Evolutionary conservation across 35 echinoderm and acorn worm genomes (phyloP), one percentile per base, ranked within the genome.

Genomic region (Diadema setosum): DNA sequence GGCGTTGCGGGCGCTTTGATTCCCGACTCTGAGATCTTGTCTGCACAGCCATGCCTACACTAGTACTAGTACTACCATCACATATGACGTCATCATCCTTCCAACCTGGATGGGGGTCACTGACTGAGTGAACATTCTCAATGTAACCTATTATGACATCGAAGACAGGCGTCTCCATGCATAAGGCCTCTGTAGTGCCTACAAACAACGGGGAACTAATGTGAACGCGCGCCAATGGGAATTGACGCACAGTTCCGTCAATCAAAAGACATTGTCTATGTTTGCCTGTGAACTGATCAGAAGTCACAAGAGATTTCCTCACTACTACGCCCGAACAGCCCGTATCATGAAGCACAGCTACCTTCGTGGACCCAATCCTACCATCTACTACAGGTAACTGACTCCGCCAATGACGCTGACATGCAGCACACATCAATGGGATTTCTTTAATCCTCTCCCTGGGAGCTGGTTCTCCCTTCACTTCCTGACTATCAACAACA

Each of bases 111-210:
- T 65, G 27, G 21, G 52, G 52, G 12, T 24, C 60, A 65, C 35
- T 33, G 5, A 33, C 25, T 65, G 60, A 33, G 15, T 31, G 70
- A 76, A 39, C 39, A 16, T 76, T 40, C 33, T 39, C n/a, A n/a
- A 91, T 67, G 44, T 95, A 91, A 3, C 87, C 84, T 20, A 87
- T 24, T 33, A 87, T 73, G 21, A 95, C 57, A 83, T 90, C 93
- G 78, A 85, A 90, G 25, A 91, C 17, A 2, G 84, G 83, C 15
- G 63, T 46, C 11, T 67, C 73, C 93, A 95, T 95, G 26, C 88
- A 90, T 25, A 90, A 16, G 33, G 93, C 93, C 18, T 58, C 59
- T 16, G 87, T 76, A 5, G 32, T 42, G 20, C 93, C 93, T 17
- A 67, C 70, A 69, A 73, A 95, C 56, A 64, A 95, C 2, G 93